These are phyloP conservation scores for Galeopsomyia nigrocyanea DNA, from an alignment of 2,888 invertebrate genomes.

Conservation along the genomic window DNA sequence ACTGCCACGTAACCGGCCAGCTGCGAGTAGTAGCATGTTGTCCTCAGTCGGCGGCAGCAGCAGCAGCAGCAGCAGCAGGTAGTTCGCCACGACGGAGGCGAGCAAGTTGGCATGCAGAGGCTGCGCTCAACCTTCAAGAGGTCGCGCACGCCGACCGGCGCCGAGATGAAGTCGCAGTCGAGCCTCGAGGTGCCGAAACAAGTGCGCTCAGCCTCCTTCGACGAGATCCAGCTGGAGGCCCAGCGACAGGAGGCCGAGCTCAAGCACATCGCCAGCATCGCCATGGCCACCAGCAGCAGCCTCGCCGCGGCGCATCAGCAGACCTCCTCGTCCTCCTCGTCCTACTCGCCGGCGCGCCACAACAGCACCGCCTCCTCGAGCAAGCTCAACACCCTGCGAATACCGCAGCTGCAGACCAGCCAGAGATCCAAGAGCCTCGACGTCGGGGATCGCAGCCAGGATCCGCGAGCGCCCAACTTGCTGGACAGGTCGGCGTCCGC, in stretches of 20 bases:
- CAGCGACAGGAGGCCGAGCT: slow-evolving; percentile 72
- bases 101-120: slow-evolving; percentile 75
- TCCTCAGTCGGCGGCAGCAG: slow-evolving; percentile 48
- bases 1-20: slow-evolving; percentile 35
- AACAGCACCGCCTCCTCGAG: not conserved
- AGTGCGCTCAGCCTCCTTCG: slow-evolving; percentile 91
- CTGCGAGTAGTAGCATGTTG: slow-evolving; percentile 57
- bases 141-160: slow-evolving; percentile 88
- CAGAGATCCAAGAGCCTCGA: slow-evolving; percentile 87
- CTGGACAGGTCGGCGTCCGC: slow-evolving; percentile 50
- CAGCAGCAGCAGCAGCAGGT: slow-evolving; percentile 5
- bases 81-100: slow-evolving; percentile 5
- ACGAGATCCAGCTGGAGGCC: slow-evolving; percentile 85
- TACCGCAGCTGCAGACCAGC: slow-evolving; percentile 75
- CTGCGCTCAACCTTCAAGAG: slow-evolving; percentile 90
- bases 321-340: slow-evolving; percentile 59
- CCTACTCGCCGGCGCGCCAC: slow-evolving; percentile 53
- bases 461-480: slow-evolving; percentile 51
- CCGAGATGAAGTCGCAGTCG: slow-evolving; percentile 93
- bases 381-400: slow-evolving; percentile 70
- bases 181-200: slow-evolving; percentile 92
- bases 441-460: slow-evolving; percentile 67
- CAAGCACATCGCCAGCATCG: slow-evolving; percentile 46
- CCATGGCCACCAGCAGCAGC: slow-evolving; percentile 47
- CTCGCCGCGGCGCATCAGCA: slow-evolving; percentile 18